Percentiles rank a stretch among this genome's conserved stretches.
These are phyloP conservation scores for Sebastes minor DNA, from an alignment of 2,797 vertebrate genomes.

Conservation along the genomic window DNA sequence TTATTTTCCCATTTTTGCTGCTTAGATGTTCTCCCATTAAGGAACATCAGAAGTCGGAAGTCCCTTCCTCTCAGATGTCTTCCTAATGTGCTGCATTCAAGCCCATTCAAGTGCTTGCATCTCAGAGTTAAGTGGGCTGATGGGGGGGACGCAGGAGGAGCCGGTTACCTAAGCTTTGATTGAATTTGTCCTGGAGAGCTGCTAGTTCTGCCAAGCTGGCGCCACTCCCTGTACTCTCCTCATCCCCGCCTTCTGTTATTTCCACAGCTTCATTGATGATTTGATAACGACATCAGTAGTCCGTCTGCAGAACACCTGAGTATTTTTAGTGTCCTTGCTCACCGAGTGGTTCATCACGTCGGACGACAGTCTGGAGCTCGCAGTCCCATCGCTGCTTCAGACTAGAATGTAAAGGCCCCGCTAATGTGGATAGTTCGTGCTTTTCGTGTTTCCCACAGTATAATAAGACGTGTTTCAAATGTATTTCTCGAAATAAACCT, in stretches of 20 bases:
- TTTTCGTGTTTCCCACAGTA: background rate
- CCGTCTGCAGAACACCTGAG: slow-evolving; percentile 31
- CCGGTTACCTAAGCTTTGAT: slow-evolving; percentile 54
- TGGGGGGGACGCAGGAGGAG: slow-evolving; percentile 12
- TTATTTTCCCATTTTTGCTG: background rate
- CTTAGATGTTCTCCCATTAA: background rate
- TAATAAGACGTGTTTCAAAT: background rate
- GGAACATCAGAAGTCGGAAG: background rate
- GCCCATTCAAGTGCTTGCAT: slow-evolving; percentile 13
- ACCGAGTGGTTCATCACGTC: background rate
- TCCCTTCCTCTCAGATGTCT: background rate
- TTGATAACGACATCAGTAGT: slow-evolving; percentile 43
- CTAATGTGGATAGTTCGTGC: background rate
- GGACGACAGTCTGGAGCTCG: background rate
- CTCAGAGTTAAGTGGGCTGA: slow-evolving; percentile 28
- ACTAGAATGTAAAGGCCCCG: background rate
- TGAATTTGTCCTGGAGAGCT: slow-evolving; percentile 56
- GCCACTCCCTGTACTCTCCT: slow-evolving; percentile 28
- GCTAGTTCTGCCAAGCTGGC: slow-evolving; percentile 37
- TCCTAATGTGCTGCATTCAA: slow-evolving; percentile 2
- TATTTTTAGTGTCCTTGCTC: slow-evolving; percentile 54
- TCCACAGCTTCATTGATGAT: slow-evolving; percentile 27
- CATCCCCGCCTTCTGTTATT: slow-evolving; percentile 10
- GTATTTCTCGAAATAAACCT: background rate
- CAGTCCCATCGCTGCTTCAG: background rate